These are phyloP conservation scores for Macroteleia sp. DNA, from an alignment of 2,888 invertebrate species.

Conservation along the genomic window DNA sequence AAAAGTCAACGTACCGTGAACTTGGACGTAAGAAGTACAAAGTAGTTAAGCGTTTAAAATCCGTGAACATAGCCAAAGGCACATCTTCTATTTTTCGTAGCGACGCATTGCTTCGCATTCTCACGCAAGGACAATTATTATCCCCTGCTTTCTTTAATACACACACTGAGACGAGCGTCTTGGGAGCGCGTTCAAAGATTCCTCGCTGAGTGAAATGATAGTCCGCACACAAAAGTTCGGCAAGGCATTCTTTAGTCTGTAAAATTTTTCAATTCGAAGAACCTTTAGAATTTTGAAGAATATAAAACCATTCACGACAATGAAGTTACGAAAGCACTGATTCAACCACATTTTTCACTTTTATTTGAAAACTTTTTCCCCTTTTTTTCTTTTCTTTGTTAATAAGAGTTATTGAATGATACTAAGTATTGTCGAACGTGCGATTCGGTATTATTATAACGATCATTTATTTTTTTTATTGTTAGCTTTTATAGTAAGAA, in stretches of 20 bases:
- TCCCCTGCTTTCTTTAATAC: conserved; percentile 64
- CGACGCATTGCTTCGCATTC: conserved; percentile 67
- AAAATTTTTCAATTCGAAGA: conserved; percentile 59
- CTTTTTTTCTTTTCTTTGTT: conserved; percentile 8
- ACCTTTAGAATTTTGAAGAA: conserved; percentile 56
- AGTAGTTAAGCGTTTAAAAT: conserved; percentile 65
- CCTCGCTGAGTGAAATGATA: conserved; percentile 50
- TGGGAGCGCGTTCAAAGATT: conserved; percentile 44
- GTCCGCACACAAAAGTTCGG: conserved; percentile 51
- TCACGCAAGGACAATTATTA: conserved; percentile 74
- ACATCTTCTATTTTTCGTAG: conserved; percentile 70
- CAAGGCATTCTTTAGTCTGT: conserved; percentile 46
- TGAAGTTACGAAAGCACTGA: conserved; percentile 58
- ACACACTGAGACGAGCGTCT: conserved; percentile 42
- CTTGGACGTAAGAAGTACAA: conserved; percentile 55
- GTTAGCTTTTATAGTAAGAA: too few relatives aligned
- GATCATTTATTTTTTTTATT: too few relatives aligned
- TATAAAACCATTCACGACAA: conserved; percentile 54
- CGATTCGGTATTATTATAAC: conserved; percentile 9
- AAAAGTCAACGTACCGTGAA: conserved; percentile 59
- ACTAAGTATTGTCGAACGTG: conserved; percentile 18
- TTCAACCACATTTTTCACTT: conserved; percentile 55
- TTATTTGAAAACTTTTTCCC: conserved; percentile 32
- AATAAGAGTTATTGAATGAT: conserved; percentile 22
- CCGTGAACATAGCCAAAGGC: conserved; percentile 63